Percentiles rank a stretch among this genome's conserved stretches.
Evolutionary conservation across 2,888 invertebrate species (phyloP).

Genomic region (Azorinus chamasolen): DNA sequence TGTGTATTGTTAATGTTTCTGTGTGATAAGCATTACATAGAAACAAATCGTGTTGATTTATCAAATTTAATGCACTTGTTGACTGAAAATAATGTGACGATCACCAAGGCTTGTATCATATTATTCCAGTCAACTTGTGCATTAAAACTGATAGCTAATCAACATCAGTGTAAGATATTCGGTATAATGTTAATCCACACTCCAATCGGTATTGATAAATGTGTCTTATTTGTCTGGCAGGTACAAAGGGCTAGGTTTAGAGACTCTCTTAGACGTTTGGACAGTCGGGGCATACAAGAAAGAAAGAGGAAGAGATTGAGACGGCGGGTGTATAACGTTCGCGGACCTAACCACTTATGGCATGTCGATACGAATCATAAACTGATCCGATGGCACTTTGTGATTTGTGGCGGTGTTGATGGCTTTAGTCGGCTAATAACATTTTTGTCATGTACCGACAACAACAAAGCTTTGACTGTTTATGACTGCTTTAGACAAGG

Average conservation of each 20-base stretch:
- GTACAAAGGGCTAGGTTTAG: conserved; percentile 8
- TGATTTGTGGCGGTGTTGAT: conserved; percentile 53
- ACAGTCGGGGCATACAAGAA: conserved; percentile 22
- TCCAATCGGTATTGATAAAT: too few relatives aligned
- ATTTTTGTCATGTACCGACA: conserved; percentile 42
- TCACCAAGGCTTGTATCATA: too few relatives aligned
- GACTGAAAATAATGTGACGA: too few relatives aligned
- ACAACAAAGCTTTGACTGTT: conserved; percentile 48
- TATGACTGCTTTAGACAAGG: conserved; percentile 27
- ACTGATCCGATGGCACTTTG: conserved; percentile 55
- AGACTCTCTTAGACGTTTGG: conserved; percentile 16
- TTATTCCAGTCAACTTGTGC: too few relatives aligned
- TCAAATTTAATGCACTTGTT: too few relatives aligned
- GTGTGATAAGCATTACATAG: too few relatives aligned
- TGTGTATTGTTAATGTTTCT: too few relatives aligned
- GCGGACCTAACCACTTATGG: conserved; percentile 44
- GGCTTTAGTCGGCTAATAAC: conserved; percentile 44
- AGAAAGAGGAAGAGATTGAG: conserved; percentile 26
- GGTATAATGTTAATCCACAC: too few relatives aligned
- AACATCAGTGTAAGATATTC: too few relatives aligned
- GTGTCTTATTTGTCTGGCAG: too few relatives aligned
- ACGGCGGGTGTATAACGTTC: conserved; percentile 32
- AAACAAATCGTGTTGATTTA: too few relatives aligned
- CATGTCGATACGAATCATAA: conserved; percentile 58
- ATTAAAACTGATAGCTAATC: too few relatives aligned